Evolutionary conservation across 1,140 invertebrate genomes (phyloP).

Genomic region (Eriosoma lanigerum): DNA sequence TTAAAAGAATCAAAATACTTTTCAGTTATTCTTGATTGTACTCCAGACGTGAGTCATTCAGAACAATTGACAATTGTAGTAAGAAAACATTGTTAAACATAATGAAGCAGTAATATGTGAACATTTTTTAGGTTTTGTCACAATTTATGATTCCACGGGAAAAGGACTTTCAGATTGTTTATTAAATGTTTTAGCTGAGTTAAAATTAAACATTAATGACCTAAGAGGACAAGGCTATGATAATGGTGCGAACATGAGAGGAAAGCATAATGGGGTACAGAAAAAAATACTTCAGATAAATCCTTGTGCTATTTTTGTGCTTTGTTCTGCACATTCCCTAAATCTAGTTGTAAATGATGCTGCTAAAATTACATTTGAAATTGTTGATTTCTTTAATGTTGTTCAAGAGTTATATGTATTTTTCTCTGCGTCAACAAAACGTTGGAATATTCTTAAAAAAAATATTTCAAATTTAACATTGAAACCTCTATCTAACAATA

Average conservation of each 20-base stretch:
- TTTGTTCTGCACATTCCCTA: neutral
- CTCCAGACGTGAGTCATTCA: no score
- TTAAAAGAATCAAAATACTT: no score
- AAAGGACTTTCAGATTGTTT: constrained; percentile 29
- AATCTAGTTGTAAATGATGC: neutral
- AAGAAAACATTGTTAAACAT: neutral
- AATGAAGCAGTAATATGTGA: constrained; percentile 5
- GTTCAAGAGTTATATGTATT: no score
- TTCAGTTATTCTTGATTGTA: no score
- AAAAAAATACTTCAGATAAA: constrained; percentile 35
- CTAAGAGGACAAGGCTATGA: constrained; percentile 55
- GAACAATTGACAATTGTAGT: constrained; percentile 15
- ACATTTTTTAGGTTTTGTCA: constrained; percentile 1
- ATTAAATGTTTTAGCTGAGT: constrained; percentile 1
- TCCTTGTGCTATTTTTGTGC: constrained; percentile 23
- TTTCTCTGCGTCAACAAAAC: no score
- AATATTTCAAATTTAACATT: no score
- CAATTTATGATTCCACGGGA: neutral
- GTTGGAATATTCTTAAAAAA: no score
- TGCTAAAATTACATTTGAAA: constrained; percentile 16
- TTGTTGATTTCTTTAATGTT: neutral
- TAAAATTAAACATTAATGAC: constrained; percentile 52
- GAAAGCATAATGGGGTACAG: constrained; percentile 53
- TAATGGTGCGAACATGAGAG: constrained; percentile 54
- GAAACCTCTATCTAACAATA: no score